Base-by-base conservation (phyloP, 2,113 vertebrate genomes). In the Pao palembangensis region DNA sequence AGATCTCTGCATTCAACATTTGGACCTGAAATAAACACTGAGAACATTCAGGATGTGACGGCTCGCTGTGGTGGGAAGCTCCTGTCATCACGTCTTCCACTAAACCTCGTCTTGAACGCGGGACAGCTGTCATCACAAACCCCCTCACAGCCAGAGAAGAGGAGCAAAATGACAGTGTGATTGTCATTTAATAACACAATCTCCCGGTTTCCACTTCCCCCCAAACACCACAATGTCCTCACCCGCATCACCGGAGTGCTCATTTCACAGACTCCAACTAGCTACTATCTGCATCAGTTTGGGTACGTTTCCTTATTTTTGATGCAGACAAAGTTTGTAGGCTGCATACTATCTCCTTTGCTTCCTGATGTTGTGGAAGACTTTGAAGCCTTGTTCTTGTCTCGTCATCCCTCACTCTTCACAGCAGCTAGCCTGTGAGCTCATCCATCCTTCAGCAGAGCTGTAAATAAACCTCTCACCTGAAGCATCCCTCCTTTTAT, bases 341-440 rank as follows among this genome's bases (percentile, higher is more conserved):
- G 34, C 34, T 3, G 34, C 2, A 12, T 12, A n/a, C n/a, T n/a
- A 11, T 38, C 44, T n/a, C 48, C 17, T 12, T 19, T 19, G 18
- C 48, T 14, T 12, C 48, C 17, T 21, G 49, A 34, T 18, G 51
- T 17, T n/a, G 15, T 55, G 20, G 46, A 3, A 52, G 65, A 76
- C 86, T 87, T 84, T 84, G 83, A 79, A 82, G 84, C 59, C 44
- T 18, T 49, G 57, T 38, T 34, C 6, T 25, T 25, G 34, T 34
- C 52, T 42, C 51, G 71, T 71, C 46, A 44, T 20, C 61, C 48
- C 53, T 73, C 56, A 51, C 48, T 63, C 57, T 71, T 67, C 55
- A 73, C 61, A 58, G 64, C 90, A 90, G 86, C 87, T 91, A 88
- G 58, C 70, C 55, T 17, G 64, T 87, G 81, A 87, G 75, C 71